These are phyloP conservation scores for Melanotaenia parkinsoni DNA, from an alignment of 2,797 vertebrate species.

Conservation along the genomic window DNA sequence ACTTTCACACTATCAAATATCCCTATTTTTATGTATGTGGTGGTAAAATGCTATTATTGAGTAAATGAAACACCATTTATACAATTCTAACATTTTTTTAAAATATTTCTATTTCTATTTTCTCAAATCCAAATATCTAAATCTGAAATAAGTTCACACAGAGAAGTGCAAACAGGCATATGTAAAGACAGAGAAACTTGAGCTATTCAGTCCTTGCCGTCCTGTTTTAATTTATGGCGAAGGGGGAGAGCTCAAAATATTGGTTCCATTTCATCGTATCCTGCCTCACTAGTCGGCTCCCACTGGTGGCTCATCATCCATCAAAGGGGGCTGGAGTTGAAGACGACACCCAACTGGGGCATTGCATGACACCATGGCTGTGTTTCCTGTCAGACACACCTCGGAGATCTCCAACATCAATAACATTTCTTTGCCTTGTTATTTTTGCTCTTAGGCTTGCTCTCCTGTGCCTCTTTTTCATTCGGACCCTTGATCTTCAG, in stretches of 20 bases:
- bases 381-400: conserved; percentile 81
- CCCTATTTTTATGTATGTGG: not conserved
- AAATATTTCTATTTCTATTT: conserved; percentile 29
- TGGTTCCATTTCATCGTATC: conserved; percentile 68
- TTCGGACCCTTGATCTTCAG: conserved; percentile 18
- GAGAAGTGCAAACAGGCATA: conserved; percentile 15
- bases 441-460: conserved; percentile 16
- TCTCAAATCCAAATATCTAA: conserved; percentile 16
- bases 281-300: conserved; percentile 49
- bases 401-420: conserved; percentile 57
- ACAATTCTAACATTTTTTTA: not conserved
- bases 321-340: conserved; percentile 71
- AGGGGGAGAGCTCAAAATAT: conserved; percentile 61
- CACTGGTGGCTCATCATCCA: conserved; percentile 79
- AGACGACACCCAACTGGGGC: conserved; percentile 70
- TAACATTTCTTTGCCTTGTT: conserved; percentile 30
- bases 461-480: conserved; percentile 19
- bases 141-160: conserved; percentile 44
- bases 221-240: conserved; percentile 80
- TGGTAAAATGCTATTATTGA: not conserved
- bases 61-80: conserved; percentile 8
- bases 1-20: not conserved
- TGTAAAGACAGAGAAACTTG: conserved; percentile 27
- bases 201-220: conserved; percentile 74
- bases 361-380: conserved; percentile 70